A percentile compares a stretch with the other conserved stretches of the same genome.
phyloP scores from a whole-genome alignment of 2,113 vertebrate species.

The Cyprinus carpio region DNA sequence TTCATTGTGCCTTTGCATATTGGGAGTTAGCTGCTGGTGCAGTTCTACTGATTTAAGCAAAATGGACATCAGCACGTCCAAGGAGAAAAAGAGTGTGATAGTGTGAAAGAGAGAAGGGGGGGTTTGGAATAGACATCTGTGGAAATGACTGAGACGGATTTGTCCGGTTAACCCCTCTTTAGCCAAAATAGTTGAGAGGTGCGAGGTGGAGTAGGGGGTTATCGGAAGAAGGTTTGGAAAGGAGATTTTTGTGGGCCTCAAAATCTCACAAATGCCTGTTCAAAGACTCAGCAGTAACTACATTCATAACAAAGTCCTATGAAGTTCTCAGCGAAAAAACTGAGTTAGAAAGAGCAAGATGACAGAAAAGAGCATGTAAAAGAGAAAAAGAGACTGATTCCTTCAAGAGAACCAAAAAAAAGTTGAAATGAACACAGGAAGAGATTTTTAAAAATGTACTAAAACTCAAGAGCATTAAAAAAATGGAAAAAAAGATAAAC shows the following conservation, averaged over 20 bases:
- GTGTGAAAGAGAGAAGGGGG: conserved; percentile 38
- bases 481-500: conserved; percentile 14
- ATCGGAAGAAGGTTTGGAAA: conserved; percentile 61
- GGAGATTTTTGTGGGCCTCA: conserved; percentile 18
- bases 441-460: background rate
- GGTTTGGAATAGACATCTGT: conserved; percentile 17
- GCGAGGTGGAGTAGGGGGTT: conserved; percentile 63
- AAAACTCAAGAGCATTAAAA: background rate
- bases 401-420: background rate
- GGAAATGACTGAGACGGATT: conserved; percentile 51
- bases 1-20: conserved; percentile 76
- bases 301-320: conserved; percentile 42
- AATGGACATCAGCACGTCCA: conserved; percentile 76
- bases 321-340: conserved; percentile 38
- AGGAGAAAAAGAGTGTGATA: conserved; percentile 56
- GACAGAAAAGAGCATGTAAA: background rate
- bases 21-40: conserved; percentile 74
- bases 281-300: conserved; percentile 66
- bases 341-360: background rate
- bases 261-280: conserved; percentile 57
- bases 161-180: conserved; percentile 46
- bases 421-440: background rate
- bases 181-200: conserved; percentile 43
- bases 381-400: background rate
- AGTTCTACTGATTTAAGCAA: conserved; percentile 71